Conservation (phyloP, 1,140 invertebrate species). For the Hycleus phaleratus region DNA sequence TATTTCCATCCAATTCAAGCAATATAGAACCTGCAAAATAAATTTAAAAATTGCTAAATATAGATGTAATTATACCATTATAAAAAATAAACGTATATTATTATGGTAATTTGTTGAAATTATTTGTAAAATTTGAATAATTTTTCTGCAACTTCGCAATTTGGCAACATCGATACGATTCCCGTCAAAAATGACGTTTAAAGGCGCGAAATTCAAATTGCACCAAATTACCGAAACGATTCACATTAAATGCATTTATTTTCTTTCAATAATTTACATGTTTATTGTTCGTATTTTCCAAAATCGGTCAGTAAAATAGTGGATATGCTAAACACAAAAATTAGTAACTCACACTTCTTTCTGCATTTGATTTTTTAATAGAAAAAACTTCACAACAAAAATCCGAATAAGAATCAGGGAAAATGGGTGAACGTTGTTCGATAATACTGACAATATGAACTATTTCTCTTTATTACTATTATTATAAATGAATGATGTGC, state of each 20-base stretch:
- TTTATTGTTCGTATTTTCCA: slow-evolving; percentile 19
- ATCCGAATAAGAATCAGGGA: background rate
- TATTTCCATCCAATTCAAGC: too few relatives aligned
- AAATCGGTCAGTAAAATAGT: slow-evolving; percentile 25
- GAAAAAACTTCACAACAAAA: background rate
- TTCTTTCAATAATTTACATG: slow-evolving; percentile 36
- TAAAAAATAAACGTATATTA: too few relatives aligned
- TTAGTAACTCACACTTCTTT: slow-evolving; percentile 25
- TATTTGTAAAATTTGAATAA: too few relatives aligned
- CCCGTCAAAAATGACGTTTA: too few relatives aligned
- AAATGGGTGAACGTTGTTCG: slow-evolving; percentile 16
- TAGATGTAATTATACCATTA: too few relatives aligned
- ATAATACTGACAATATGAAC: slow-evolving; percentile 28
- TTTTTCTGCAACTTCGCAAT: too few relatives aligned
- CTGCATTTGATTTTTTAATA: background rate
- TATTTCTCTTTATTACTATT: background rate
- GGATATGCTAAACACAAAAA: slow-evolving; percentile 38
- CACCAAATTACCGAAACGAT: background rate
- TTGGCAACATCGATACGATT: too few relatives aligned
- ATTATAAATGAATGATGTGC: slow-evolving; percentile 9
- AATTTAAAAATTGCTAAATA: too few relatives aligned
- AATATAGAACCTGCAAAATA: too few relatives aligned
- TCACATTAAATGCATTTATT: slow-evolving; percentile 41
- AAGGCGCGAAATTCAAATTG: too few relatives aligned
- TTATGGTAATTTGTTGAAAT: too few relatives aligned